Base-by-base conservation (phyloP, 2,113 vertebrate genomes). In the Chlorocebus sabaeus region DNA sequence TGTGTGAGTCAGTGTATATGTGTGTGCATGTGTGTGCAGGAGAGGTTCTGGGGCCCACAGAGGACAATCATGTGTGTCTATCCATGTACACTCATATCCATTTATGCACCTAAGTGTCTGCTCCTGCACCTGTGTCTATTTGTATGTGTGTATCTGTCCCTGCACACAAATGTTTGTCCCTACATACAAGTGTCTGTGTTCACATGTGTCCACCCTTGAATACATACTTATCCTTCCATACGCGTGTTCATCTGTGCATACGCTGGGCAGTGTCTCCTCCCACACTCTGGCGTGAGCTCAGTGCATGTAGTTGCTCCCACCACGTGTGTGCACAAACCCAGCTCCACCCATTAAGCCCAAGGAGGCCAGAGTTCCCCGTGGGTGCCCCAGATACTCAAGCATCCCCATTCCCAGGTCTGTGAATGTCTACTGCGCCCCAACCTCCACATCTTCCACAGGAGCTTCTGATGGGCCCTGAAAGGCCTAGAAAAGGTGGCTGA, bases 251-350 rank as follows among this genome's bases (percentile, higher is more conserved):
- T 7, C 81, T 85, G 91, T 64, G 43, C 55, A 14, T 52, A 59
- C 1, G 2, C 30, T 12, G 16, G 48, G 78, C 7, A 11, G 20
- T 1, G 43, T 52, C 78, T 57, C 48, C 16, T 40, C 81, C 35
- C 2, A 2, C 0, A 35, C 35, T 64, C 32, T 17, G 14, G 40
- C 3, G 0, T 72, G 38, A 72, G 30, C 20, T 72, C 1, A 5
- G 50, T 17, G 50, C 38, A 1, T 1, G 14, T 35, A 17, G 30
- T 3, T 16, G 50, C 20, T 38, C 87, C n/a, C 50, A n/a, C 30
- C 12, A 6, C 13, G 6, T 38, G 20, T 6, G 40, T 23, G 35
- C 55, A 50, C 55, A 40, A 40, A 64, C 25, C 14, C n/a, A 5
- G 64, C 18, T 43, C n/a, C 40, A 27, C 50, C 64, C 27, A 30